Conservation (phyloP, 2,797 vertebrate genomes). For the Hoplostethus atlanticus region DNA sequence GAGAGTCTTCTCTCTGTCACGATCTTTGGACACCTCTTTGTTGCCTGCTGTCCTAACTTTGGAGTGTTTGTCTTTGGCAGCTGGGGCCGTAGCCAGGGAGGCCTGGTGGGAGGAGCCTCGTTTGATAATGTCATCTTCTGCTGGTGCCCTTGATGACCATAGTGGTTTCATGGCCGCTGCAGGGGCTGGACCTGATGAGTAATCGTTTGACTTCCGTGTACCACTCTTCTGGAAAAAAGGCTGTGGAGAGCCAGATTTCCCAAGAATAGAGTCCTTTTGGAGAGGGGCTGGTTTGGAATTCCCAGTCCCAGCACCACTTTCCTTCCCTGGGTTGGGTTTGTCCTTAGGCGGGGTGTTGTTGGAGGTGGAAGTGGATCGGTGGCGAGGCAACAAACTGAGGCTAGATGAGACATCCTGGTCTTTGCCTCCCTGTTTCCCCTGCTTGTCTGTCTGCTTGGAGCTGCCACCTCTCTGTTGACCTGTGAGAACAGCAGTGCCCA, state of each 20-base stretch:
- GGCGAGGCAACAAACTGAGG: conserved; percentile 75
- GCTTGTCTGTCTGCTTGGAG: conserved; percentile 85
- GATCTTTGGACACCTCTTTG: conserved; percentile 83
- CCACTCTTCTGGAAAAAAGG: conserved; percentile 75
- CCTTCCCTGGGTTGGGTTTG: conserved; percentile 80
- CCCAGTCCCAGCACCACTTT: conserved; percentile 71
- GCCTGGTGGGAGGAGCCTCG: conserved; percentile 72
- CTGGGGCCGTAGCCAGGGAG: conserved; percentile 65
- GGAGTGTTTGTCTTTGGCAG: conserved; percentile 86
- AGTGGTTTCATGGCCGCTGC: conserved; percentile 75
- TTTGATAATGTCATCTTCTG: conserved; percentile 80
- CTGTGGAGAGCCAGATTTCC: conserved; percentile 78
- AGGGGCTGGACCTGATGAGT: conserved; percentile 65
- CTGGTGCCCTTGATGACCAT: conserved; percentile 75
- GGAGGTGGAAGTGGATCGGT: conserved; percentile 64
- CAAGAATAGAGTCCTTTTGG: conserved; percentile 66
- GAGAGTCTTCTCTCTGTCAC: conserved; percentile 78
- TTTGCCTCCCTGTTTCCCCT: conserved; percentile 84
- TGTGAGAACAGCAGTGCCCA: conserved; percentile 82
- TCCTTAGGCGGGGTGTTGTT: conserved; percentile 72
- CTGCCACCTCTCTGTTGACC: conserved; percentile 79
- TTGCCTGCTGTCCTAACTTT: conserved; percentile 80
- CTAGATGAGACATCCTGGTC: conserved; percentile 81
- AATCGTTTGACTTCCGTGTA: conserved; percentile 81
- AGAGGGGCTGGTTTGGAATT: conserved; percentile 63